Percentiles rank a stretch among this genome's conserved stretches.
Evolutionary conservation across 2,888 invertebrate species (phyloP).

Genomic region (Tipula unca): DNA sequence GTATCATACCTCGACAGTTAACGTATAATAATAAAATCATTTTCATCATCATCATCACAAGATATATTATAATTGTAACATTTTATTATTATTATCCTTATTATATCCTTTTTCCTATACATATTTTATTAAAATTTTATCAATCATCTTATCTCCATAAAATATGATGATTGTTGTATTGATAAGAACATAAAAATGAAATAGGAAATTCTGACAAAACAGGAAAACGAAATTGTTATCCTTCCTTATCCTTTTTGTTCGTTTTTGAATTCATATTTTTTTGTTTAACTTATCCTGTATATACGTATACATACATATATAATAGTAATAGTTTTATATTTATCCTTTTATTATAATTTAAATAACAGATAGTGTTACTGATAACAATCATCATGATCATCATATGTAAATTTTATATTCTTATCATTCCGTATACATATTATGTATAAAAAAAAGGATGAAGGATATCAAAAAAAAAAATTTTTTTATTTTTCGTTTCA

Average conservation of each 20-base stretch:
- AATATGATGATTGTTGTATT: slow-evolving; percentile 4
- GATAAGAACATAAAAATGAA: neutral
- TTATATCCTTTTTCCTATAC: neutral
- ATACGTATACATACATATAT: neutral
- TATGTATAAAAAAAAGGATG: neutral
- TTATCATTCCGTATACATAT: neutral
- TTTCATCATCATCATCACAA: neutral
- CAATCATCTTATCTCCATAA: slow-evolving; percentile 14
- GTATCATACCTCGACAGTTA: neutral
- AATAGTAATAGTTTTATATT: neutral
- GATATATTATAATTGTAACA: neutral
- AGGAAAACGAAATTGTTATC: slow-evolving; percentile 14
- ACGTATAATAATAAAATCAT: neutral
- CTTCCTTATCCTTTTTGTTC: neutral
- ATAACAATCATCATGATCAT: slow-evolving; percentile 14
- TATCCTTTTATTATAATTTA: slow-evolving; percentile 14
- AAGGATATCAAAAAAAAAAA: neutral
- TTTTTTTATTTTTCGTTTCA: neutral
- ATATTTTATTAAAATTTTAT: neutral
- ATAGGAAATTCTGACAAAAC: neutral
- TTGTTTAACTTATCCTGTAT: neutral
- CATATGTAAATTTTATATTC: slow-evolving; percentile 8
- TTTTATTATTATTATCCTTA: slow-evolving; percentile 2
- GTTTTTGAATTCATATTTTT: neutral
- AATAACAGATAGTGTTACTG: slow-evolving; percentile 14